Base-by-base conservation (phyloP, 2,113 vertebrate species). In the Labrus mixtus region DNA sequence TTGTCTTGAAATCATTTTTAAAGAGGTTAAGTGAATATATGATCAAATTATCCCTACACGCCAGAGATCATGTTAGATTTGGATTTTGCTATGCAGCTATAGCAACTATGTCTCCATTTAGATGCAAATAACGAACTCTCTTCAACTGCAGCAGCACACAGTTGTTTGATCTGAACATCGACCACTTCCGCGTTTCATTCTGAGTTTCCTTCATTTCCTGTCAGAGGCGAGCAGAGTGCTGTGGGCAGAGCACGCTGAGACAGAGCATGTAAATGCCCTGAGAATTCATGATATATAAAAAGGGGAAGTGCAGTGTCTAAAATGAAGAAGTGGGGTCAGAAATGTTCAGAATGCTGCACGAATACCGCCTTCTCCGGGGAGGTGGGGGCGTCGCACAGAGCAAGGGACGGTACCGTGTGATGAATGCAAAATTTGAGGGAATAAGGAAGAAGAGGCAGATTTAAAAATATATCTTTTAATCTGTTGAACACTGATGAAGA, bases 171-270 rank as follows among this genome's bases (percentile, higher is more conserved):
- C 43, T 16, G 36, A 79, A 76, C 8, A 33, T 70, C 78, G 77
- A 89, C 90, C 90, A 93, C 93, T 95, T 95, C 93, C 92, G 89
- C 78, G 80, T 93, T 93, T 87, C 90, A 90, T 79, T 91, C 85
- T 86, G 83, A 88, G 74, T 73, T 51, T 59, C 45, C 81, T 85
- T 81, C 54, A 86, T 72, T 91, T 89, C 89, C 90, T 93, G 88
- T 67, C 69, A 76, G 70, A 64, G 57, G 37, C n/a, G 53, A 43
- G 46, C 10, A n/a, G 48, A 39, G 51, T 9, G 58, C 43, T 45
- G 43, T 16, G 56, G 55, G 66, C 75, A 43, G 12, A 2, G 53
- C 56, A 53, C 58, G 59, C 68, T 57, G 61, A 90, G 45, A 74
- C 41, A 0, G 39, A 45, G 41, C n/a, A 43, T 46, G 54, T 58